Evolutionary conservation across 1,140 invertebrate genomes (phyloP), one percentile per base, ranked within the genome.

Genomic region (Neuroterus valhalla): DNA sequence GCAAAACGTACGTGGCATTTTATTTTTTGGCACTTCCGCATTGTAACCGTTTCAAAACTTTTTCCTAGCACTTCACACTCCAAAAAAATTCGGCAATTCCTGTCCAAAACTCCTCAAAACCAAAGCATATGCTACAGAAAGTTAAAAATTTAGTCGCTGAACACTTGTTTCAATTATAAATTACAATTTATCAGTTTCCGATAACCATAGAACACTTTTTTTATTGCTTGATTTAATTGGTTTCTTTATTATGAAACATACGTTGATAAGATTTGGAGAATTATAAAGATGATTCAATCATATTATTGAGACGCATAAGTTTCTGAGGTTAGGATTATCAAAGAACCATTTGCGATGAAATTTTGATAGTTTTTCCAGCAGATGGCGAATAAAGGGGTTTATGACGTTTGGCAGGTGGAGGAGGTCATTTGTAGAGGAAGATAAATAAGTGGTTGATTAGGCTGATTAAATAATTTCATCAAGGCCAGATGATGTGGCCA

Each of bases 401-500:
- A 1, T 68, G 31, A 67, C 55, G n/a, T 17, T 50, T 26, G 8
- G 31, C 3, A 12, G 6, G 38, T 14, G 14, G 14, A 43, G 23
- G 14, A 17, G 26, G 14, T 12, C 31, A n/a, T 50, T 17, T 38
- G n/a, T 50, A 50, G 17, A 23, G 42, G 42, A n/a, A 15, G 17
- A 66, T 68, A 31, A 38, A 72, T 76, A 79, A 81, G 78, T 76
- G 82, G 26, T 62, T 38, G 55, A 62, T 62, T 31, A 62, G 31
- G 31, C 31, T 38, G 79, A 81, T 85, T 80, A 70, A 67, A 70
- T 82, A 74, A 78, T 86, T 81, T 79, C 69, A 79, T 83, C 80
- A 86, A 83, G 80, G 78, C 76, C 78, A 80, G 76, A 82, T 86
- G 84, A 85, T 85, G 85, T 87, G 84, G 81, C 78, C 69, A 38